Evolutionary conservation across 2,888 invertebrate genomes (phyloP), one percentile per base, ranked within the genome.

Genomic region (Torymus texanus): DNA sequence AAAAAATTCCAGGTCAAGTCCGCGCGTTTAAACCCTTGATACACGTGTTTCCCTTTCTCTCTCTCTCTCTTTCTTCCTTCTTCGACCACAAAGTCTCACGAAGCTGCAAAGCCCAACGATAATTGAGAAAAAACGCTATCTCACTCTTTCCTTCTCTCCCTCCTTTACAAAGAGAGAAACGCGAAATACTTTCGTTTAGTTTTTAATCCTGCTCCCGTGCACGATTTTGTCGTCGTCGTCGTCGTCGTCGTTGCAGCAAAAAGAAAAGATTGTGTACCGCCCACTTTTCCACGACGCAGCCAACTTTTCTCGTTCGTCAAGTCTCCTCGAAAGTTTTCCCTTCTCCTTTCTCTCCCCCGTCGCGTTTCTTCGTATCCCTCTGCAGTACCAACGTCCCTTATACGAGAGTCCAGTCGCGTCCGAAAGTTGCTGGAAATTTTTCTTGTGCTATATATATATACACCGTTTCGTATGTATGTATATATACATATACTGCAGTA

Each of bases 221-320:
- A 53, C 16, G 76, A 71, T 58, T 77, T 56, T 65, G 18, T 71
- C 65, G 56, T n/a, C 51, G 55, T 41, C 59, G 13, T 61, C 16
- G 4, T 51, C n/a, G n/a, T n/a, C n/a, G n/a, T n/a, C n/a, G n/a
- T n/a, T n/a, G n/a, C n/a, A 13, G 14, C 24, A 16, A 41, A 12
- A 13, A 71, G 51, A n/a, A n/a, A 41, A 11, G 55, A 62, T 14
- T 16, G n/a, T n/a, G 10, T 4, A n/a, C 51, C 50, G 18, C 0
- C 29, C 73, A 68, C 67, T 73, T 78, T 74, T 65, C 51, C 71
- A 21, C 50, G 58, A n/a, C n/a, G 65, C 68, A 24, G 24, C 24
- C 2, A 75, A 79, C 79, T 79, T 79, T 79, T 74, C 79, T 65
- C 70, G 63, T 75, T 59, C 75, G 65, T 79, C 79, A 75, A 78